phyloP scores from a whole-genome alignment of 2,113 vertebrate species.

The Ptilonorhynchus violaceus region DNA sequence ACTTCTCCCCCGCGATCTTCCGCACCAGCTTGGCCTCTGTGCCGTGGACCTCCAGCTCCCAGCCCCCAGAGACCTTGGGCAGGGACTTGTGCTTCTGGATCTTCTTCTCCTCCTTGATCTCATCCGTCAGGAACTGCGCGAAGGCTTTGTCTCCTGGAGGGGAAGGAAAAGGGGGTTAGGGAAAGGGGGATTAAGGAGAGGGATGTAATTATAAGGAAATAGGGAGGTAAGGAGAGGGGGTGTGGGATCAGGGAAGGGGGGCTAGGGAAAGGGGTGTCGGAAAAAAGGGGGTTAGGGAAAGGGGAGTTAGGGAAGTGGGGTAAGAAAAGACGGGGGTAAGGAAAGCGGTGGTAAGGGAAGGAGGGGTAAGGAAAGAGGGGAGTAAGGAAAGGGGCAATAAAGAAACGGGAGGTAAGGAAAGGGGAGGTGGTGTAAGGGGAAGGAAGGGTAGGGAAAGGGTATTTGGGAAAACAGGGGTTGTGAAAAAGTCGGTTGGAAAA shows the following conservation, averaged over 20 bases:
- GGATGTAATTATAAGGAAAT: not conserved
- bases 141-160: constrained; percentile 88
- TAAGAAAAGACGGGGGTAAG: not conserved
- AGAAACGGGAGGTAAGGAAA: not conserved
- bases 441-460: too few species aligned
- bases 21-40: constrained; percentile 85
- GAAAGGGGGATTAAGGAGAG: not conserved
- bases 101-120: constrained; percentile 93
- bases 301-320: not conserved
- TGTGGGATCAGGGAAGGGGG: not conserved
- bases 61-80: constrained; percentile 91
- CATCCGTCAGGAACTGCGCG: constrained; percentile 85
- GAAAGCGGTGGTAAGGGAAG: not conserved
- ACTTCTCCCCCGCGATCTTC: constrained; percentile 87
- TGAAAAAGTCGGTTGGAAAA: not conserved
- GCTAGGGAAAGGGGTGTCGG: not conserved
- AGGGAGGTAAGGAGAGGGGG: too few species aligned
- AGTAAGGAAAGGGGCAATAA: not conserved
- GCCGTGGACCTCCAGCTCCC: constrained; percentile 89
- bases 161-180: not conserved
- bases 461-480: not conserved
- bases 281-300: not conserved
- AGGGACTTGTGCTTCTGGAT: constrained; percentile 88
- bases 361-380: too few species aligned
- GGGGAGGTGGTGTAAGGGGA: not conserved